These are phyloP conservation scores for Sander vitreus DNA, from an alignment of 2,113 vertebrate genomes.

Conservation along the genomic window DNA sequence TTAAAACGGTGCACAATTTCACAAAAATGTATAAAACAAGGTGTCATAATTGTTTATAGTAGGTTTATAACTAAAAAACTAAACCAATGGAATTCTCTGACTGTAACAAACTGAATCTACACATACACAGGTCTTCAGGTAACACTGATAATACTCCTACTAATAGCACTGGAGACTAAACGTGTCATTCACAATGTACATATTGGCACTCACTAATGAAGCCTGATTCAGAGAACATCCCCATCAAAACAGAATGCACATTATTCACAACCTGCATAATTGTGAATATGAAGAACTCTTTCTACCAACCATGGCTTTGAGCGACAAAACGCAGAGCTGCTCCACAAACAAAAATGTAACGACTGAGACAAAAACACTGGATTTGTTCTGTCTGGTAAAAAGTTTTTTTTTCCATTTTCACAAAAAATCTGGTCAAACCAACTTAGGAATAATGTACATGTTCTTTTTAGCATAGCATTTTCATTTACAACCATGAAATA, in stretches of 20 bases:
- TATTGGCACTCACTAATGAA: constrained; percentile 44
- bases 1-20: constrained; percentile 70
- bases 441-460: constrained; percentile 21
- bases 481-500: constrained; percentile 45
- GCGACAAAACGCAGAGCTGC: constrained; percentile 8
- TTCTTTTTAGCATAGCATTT: constrained; percentile 42
- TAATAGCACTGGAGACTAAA: constrained; percentile 74
- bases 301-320: constrained; percentile 30
- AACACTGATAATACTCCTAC: constrained; percentile 67
- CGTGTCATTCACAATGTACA: constrained; percentile 60
- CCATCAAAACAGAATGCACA: constrained; percentile 35
- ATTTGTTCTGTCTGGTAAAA: constrained; percentile 14
- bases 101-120: constrained; percentile 64
- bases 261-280: constrained; percentile 51
- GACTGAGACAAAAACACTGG: constrained; percentile 10
- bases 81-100: constrained; percentile 37
- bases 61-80: constrained; percentile 50
- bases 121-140: constrained; percentile 64
- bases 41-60: constrained; percentile 22
- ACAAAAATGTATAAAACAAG: constrained; percentile 70
- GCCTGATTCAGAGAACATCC: constrained; percentile 47
- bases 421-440: constrained; percentile 46
- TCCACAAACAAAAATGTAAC: background rate
- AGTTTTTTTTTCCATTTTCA: constrained; percentile 33
- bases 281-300: constrained; percentile 43